Base-by-base conservation (phyloP, 2,888 invertebrate species). In the Orchesella flavescens region DNA sequence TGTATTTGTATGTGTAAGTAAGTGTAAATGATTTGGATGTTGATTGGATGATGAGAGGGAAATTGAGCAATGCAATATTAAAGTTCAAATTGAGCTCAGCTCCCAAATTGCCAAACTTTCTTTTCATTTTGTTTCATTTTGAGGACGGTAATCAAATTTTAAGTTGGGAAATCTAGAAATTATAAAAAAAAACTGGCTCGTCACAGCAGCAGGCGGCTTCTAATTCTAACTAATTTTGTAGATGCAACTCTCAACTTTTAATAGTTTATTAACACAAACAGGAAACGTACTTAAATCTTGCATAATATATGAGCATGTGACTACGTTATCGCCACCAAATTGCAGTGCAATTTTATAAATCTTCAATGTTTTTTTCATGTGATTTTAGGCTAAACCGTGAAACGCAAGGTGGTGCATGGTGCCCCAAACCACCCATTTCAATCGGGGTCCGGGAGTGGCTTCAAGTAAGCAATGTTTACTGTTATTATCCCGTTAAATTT, bases 351-450 rank as follows among this genome's bases (percentile, higher is more conserved):
- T 34, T 4, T 34, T 34, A 34, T 34, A 34, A 34, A 34, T 7
- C 7, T 34, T 7, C 34, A 2, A 34, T 34, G 34, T 34, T 34
- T 34, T 34, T n/a, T n/a, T n/a, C n/a, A n/a, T 34, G 34, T 34
- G 3, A 7, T 90, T 91, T 57, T 91, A 95, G 95, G 89, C 91
- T 95, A 77, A 92, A 93, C 44, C 92, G 92, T 84, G 94, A 95
- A 89, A 91, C 91, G 79, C 93, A 93, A 15, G 94, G 94, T 0
- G 95, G 95, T 12, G 95, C 94, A 0, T 95, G 95, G 95, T 95
- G 95, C 90, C 95, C 95, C 1, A 92, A 93, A 88, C 92, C 92
- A 84, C 93, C 93, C 89, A 93, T 94, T 85, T 92, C 93, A 88
- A 90, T 91, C 69, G 93, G 92, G 12, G 92, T 93, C 24, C 91